Evolutionary conservation across 2,888 invertebrate species (phyloP), one percentile per base, ranked within the genome.

Genomic region (Athalia cordata): DNA sequence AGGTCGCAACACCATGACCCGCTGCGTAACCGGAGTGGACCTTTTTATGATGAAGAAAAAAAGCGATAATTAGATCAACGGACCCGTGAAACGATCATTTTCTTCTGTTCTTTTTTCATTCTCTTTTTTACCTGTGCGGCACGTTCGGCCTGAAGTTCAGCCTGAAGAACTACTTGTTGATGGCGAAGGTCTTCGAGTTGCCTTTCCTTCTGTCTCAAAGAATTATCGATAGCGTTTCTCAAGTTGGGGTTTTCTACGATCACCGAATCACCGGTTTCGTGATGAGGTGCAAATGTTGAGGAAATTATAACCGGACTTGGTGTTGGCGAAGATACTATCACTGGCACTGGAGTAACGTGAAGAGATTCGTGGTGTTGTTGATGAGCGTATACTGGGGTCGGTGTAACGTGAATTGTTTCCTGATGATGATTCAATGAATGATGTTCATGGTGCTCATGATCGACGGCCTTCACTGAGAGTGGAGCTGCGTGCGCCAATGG

Each of bases 191-290:
- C 61, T 65, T 82, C 79, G 49, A 79, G 79, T 15, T 67, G 74
- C 6, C 79, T 80, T 15, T 78, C 80, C 57, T 80, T 77, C 62
- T 79, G 79, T 50, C 62, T 75, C 1, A 75, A 50, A 11, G 75
- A 75, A 4, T 29, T 29, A 29, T 61, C 75, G 3, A 8, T 62
- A 0, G 80, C 47, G 9, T 78, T 83, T n/a, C 86, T 85, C 82
- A 89, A 88, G 29, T 89, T 87, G n/a, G 88, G 84, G 79, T 89
- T 89, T 5, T 90, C 90, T 0, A 90, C 84, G 11, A 88, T 85
- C 0, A 90, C 85, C 29, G 87, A 85, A 61, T 90, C 90, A 1
- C n/a, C 7, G 45, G 86, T 85, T 74, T 86, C 86, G 29, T 79
- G 79, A 74, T 79, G 81, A 13, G 82, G 77, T 9, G 83, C 78